These are phyloP conservation scores for Cepphus grylle DNA, from an alignment of 2,113 vertebrate genomes.

Conservation along the genomic window DNA sequence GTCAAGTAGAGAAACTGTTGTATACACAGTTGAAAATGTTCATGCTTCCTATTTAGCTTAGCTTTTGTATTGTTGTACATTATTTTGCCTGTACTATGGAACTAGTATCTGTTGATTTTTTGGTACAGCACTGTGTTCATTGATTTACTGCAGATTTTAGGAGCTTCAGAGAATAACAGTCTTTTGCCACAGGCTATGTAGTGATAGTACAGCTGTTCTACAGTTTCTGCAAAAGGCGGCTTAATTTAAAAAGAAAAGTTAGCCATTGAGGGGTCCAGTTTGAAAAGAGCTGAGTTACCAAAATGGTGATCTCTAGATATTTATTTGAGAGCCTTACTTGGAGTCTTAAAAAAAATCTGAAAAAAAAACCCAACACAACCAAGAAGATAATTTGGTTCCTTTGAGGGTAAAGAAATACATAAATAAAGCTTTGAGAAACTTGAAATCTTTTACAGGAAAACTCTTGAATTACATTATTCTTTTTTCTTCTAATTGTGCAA, in stretches of 20 bases:
- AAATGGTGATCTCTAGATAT: background rate
- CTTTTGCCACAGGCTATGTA: background rate
- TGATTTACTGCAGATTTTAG: background rate
- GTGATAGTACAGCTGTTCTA: background rate
- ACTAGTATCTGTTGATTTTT: background rate
- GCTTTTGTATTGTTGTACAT: background rate
- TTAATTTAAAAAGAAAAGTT: background rate
- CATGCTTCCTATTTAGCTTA: background rate
- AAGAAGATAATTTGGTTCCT: background rate
- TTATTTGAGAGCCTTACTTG: background rate
- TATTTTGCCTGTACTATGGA: background rate
- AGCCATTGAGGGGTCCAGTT: background rate
- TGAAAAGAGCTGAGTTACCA: background rate
- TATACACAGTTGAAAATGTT: background rate
- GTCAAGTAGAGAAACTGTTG: background rate
- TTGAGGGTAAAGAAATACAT: background rate
- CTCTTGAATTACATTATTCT: background rate
- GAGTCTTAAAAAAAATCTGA: background rate
- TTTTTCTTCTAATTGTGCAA: background rate
- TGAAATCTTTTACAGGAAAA: background rate
- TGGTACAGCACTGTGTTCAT: rapidly evolving
- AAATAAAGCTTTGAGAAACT: background rate
- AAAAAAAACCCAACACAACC: background rate
- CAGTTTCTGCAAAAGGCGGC: background rate
- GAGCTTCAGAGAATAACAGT: background rate